phyloP scores from a whole-genome alignment of 1,140 invertebrate genomes.

The Drosophila fuyamai region DNA sequence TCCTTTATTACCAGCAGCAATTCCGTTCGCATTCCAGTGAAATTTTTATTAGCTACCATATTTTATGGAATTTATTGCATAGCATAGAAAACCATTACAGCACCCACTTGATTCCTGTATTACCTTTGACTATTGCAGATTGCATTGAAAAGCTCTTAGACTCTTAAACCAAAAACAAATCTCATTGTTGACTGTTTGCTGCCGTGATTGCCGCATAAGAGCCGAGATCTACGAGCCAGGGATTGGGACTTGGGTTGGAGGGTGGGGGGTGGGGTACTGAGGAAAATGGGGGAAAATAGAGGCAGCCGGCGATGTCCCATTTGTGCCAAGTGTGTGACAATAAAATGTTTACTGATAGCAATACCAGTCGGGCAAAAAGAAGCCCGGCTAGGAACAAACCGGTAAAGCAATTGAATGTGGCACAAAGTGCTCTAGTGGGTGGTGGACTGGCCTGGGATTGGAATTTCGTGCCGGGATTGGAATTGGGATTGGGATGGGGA shows the following conservation, averaged over 20 bases:
- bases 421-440: conserved; percentile 70
- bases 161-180: conserved; percentile 67
- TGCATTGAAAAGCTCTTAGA: conserved; percentile 52
- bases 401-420: conserved; percentile 76
- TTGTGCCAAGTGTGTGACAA: conserved; percentile 82
- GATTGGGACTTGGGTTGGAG: conserved; percentile 1
- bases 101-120: conserved; percentile 34
- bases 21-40: conserved; percentile 4
- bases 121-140: conserved; percentile 44
- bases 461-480: conserved; percentile 14
- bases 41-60: conserved; percentile 37
- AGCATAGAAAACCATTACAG: conserved; percentile 40
- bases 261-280: conserved; percentile 3
- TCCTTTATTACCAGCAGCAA: not conserved
- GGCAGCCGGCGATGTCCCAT: conserved; percentile 61
- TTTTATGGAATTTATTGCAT: conserved; percentile 37
- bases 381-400: conserved; percentile 33
- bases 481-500: conserved; percentile 1
- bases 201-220: conserved; percentile 74
- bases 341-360: conserved; percentile 82
- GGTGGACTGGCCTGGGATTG: conserved; percentile 28
- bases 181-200: conserved; percentile 74
- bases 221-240: conserved; percentile 61
- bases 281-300: conserved; percentile 22
- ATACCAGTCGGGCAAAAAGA: conserved; percentile 37